Evolutionary conservation across 2,113 vertebrate species (phyloP), one percentile per base, ranked within the genome.

Genomic region (Nematolebias whitei): DNA sequence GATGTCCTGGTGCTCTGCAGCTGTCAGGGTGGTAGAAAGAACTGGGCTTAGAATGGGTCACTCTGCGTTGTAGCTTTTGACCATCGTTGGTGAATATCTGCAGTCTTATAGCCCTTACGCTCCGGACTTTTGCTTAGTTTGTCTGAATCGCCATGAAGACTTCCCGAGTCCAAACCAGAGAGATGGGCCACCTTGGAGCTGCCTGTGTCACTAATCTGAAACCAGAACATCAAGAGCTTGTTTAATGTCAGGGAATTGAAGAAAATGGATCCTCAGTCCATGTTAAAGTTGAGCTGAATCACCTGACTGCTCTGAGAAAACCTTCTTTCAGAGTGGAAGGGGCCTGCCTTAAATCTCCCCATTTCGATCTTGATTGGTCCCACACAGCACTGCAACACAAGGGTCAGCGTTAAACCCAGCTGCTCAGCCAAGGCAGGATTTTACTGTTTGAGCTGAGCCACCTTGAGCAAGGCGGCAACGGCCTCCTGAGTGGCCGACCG

Each of bases 241-340:
- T 39, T 0, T 35, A 8, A 53, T 24, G 47, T 8, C 13, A 61
- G 26, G 16, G 19, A 48, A 12, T n/a, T 40, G 0, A 49, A 39
- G 1, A 48, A 15, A 60, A 22, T 10, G 9, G 8, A 23, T 29
- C 26, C 26, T n/a, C 26, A 29, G 26, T 29, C 26, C 1, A 5
- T 32, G 53, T 23, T 40, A 3, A 32, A 38, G 9, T 12, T 4
- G 10, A 1, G 18, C 6, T 3, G 63, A 87, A 89, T 38, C 74
- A 98, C 96, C 95, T 98, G 95, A 88, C 96, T 98, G 78, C 93
- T 91, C 56, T 95, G 93, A 41, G 98, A 98, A 52, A 94, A 88
- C 47, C 97, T 92, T 63, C 96, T 93, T 85, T 96, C 96, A 1
- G 96, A 96, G 78, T 96, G 96, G 83, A 98, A 98, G 0, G 96